Evolutionary conservation across 2,113 vertebrate species (phyloP), one percentile per base, ranked within the genome.

Genomic region (Pao palembangensis): DNA sequence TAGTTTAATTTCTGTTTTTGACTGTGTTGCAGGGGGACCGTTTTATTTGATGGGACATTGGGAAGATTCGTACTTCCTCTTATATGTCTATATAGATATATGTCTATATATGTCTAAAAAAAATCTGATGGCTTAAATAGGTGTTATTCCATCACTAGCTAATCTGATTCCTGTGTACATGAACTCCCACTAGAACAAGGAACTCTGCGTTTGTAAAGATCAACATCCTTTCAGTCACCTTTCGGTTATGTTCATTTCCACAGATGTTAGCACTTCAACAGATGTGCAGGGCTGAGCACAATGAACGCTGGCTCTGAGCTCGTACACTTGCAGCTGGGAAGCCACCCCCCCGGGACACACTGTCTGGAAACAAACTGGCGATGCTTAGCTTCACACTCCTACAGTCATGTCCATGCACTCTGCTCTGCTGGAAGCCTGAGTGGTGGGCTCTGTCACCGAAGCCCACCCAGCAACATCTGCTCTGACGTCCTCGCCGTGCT

Each of bases 351-450:
- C 11, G 48, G 74, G 75, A 72, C 46, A 46, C 21, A 59, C 53
- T 78, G 79, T 85, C 79, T 83, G 75, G 57, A 73, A 82, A 80
- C 68, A 82, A 80, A 73, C 69, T 55, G 73, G 79, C 62, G 69
- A 58, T 77, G 73, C 82, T 83, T 74, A 71, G 76, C 78, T 82
- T 84, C 64, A 78, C 78, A 78, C 72, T 59, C 61, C 71, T 69
- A 66, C 81, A 78, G 66, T 68, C 77, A 71, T 49, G 51, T 78
- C 59, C 69, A 59, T 49, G 81, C 77, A 55, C 69, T 51, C 41
- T 43, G 68, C 71, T 71, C 73, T 42, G 69, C 66, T 82, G 71
- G 74, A 70, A 76, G 62, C 51, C 76, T 79, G 72, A 80, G 78
- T 85, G 67, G 71, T 81, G 76, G 74, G 62, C 62, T 76, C 41